Evolutionary conservation across 2,113 vertebrate species (phyloP), one percentile per base, ranked within the genome.

Genomic region (Tragelaphus strepsiceros): DNA sequence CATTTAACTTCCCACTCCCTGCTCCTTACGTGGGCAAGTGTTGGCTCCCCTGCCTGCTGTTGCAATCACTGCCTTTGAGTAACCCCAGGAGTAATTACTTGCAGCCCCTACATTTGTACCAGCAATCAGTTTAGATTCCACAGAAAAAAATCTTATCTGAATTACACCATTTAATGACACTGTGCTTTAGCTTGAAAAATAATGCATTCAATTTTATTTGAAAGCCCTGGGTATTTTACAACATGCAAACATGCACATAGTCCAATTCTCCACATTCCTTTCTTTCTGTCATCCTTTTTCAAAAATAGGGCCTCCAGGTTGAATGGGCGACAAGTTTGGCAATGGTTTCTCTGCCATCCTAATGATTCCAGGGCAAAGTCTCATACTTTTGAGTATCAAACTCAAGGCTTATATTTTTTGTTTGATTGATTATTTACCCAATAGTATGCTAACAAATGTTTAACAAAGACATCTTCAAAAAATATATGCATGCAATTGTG

Each of bases 11-110:
- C 51, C 43, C 13, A 58, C 51, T 67, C 13, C 46, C 11, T n/a
- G 49, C 16, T 7, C 30, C 26, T 39, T 53, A 15, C 39, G 2
- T 87, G 28, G 28, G 49, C 46, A 83, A 77, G 58, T 78, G 19
- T 11, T 54, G 49, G 17, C 46, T 91, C 4, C 49, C 10, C 46
- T 74, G 24, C 28, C 3, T 26, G 21, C 26, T 92, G 28, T 43
- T 77, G 58, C 78, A 77, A 61, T 95, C 51, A 91, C 35, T 86
- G 54, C 54, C n/a, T 96, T 77, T 93, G 67, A 91, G 56, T 96
- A 91, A 91, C 54, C 10, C 39, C 12, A 0, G 78, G 58, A 96
- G 30, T 92, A 86, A 87, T 71, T 84, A 49, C 77, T 81, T 74
- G 6, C 16, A 88, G 64, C n/a, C n/a, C 64, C 21, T 49, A 43